Evolutionary conservation across 2,113 vertebrate species (phyloP).

Genomic region (Stigmatopora argus): DNA sequence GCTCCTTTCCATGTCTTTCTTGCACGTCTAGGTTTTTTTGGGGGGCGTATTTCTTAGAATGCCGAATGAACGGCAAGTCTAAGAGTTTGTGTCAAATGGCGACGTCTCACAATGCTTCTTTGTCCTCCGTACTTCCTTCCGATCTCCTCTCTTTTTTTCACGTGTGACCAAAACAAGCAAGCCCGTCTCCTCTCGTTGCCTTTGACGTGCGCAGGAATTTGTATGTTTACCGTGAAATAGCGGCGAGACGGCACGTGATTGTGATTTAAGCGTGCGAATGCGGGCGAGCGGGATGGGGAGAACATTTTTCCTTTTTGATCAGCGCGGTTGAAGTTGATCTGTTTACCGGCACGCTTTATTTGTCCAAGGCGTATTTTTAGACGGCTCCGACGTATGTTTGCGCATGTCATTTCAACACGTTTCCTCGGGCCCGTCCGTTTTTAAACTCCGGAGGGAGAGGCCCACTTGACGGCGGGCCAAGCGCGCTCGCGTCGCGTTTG

Average conservation of each 20-base stretch:
- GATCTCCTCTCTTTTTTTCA: constrained; percentile 9
- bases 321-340: background rate
- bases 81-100: constrained; percentile 2
- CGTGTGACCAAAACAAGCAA: constrained; percentile 30
- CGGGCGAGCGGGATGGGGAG: constrained; percentile 42
- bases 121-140: background rate
- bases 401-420: background rate
- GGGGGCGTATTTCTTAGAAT: constrained; percentile 36
- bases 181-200: constrained; percentile 8
- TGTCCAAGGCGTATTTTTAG: constrained; percentile 2
- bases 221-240: constrained; percentile 63
- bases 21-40: constrained; percentile 14
- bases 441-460: constrained; percentile 28
- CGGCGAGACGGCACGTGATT: constrained; percentile 58
- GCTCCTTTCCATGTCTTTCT: background rate
- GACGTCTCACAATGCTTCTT: background rate
- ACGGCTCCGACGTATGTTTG: constrained; percentile 31
- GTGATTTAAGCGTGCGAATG: constrained; percentile 63
- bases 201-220: constrained; percentile 52
- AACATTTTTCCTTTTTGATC: background rate
- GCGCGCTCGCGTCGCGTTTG: constrained; percentile 49
- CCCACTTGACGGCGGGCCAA: constrained; percentile 43
- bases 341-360: background rate
- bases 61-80: background rate
- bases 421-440: constrained; percentile 5